Evolutionary conservation across 2,113 vertebrate species (phyloP).

Genomic region (Agapornis roseicollis): DNA sequence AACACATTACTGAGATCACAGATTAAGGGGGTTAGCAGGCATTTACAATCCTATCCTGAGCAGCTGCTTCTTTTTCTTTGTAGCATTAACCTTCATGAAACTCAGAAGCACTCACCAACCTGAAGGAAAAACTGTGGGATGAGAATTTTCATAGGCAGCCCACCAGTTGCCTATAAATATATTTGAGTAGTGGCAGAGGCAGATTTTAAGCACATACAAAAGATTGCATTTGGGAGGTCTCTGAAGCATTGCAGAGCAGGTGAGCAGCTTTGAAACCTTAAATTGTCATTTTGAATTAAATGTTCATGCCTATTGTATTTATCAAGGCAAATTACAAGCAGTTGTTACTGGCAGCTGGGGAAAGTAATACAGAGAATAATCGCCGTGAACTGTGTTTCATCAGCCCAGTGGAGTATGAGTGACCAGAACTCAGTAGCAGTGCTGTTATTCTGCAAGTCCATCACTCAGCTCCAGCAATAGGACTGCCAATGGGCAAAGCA

Average conservation of each 20-base stretch:
- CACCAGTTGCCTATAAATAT: constrained; percentile 62
- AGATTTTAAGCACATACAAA: constrained; percentile 51
- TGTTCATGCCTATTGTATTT: background rate
- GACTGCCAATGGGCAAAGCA: background rate
- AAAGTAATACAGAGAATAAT: background rate
- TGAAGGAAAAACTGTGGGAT: constrained; percentile 50
- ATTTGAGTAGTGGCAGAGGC: constrained; percentile 50
- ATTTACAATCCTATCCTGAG: constrained; percentile 7
- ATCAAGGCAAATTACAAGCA: constrained; percentile 5
- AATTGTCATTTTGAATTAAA: constrained; percentile 35
- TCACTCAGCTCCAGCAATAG: background rate
- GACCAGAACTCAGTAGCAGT: background rate
- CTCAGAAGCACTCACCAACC: constrained; percentile 22
- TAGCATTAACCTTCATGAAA: constrained; percentile 43
- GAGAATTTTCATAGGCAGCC: constrained; percentile 61
- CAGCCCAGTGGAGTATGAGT: background rate
- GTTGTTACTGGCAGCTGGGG: background rate
- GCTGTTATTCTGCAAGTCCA: background rate
- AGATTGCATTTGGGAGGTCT: constrained; percentile 32
- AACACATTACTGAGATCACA: background rate
- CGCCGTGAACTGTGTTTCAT: background rate
- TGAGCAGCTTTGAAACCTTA: constrained; percentile 30
- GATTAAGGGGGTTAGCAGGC: background rate
- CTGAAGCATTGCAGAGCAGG: constrained; percentile 3
- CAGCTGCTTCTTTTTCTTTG: constrained; percentile 17